These are phyloP conservation scores for Boloria selene DNA, from an alignment of 2,888 invertebrate genomes.

Conservation along the genomic window DNA sequence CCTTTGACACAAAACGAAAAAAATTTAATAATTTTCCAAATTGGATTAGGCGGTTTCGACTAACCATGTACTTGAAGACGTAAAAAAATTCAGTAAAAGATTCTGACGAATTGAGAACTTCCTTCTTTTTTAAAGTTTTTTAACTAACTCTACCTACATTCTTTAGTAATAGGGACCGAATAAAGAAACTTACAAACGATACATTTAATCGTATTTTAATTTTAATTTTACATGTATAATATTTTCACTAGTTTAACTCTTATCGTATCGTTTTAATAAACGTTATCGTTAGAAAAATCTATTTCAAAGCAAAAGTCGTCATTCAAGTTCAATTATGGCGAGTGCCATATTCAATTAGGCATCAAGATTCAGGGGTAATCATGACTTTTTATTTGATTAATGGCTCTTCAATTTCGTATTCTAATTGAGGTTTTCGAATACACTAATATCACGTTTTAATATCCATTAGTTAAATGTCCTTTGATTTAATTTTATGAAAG, in stretches of 20 bases:
- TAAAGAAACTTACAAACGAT: too few species aligned
- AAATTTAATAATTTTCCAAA: too few species aligned
- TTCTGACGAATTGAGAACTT: too few species aligned
- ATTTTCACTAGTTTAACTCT: constrained; percentile 22
- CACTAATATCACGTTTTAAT: constrained; percentile 48
- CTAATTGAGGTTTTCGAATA: constrained; percentile 62
- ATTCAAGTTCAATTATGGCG: constrained; percentile 73
- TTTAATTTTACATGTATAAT: constrained; percentile 49
- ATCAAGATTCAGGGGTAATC: constrained; percentile 76
- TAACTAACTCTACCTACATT: too few species aligned
- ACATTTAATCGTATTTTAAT: too few species aligned
- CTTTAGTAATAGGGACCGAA: too few species aligned
- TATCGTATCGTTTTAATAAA: neutral
- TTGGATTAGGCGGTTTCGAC: too few species aligned
- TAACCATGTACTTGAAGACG: too few species aligned
- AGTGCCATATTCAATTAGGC: constrained; percentile 76
- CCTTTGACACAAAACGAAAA: too few species aligned
- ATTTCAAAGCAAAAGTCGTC: constrained; percentile 56
- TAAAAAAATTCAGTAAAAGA: too few species aligned
- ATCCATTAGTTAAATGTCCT: constrained; percentile 43
- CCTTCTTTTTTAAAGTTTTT: too few species aligned
- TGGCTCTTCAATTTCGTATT: constrained; percentile 67
- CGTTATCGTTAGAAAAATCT: constrained; percentile 18
- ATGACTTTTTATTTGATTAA: constrained; percentile 77
- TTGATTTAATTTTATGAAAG: constrained; percentile 23